Evolutionary conservation across 2,888 invertebrate species (phyloP).

Genomic region (Microctonus hyperodae): DNA sequence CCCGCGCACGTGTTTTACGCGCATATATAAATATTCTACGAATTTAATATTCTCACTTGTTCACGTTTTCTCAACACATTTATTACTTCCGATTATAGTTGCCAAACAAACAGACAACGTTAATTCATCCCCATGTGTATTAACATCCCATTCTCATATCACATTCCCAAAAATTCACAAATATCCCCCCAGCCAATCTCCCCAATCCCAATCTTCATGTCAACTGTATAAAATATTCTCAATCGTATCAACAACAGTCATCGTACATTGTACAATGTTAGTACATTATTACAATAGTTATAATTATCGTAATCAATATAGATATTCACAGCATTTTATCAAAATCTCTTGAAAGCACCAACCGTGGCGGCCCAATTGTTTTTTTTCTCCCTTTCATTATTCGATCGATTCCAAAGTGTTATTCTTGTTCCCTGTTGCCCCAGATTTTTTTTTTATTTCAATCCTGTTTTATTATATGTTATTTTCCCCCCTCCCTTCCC

Average conservation of each 20-base stretch:
- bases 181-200: slow-evolving; percentile 42
- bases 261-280: slow-evolving; percentile 62
- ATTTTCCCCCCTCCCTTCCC: neutral
- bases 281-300: slow-evolving; percentile 62
- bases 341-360: slow-evolving; percentile 62
- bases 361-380: slow-evolving; percentile 45
- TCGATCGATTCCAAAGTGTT: slow-evolving; percentile 8
- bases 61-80: neutral
- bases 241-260: slow-evolving; percentile 64
- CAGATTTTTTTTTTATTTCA: too few species aligned
- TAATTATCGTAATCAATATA: slow-evolving; percentile 62
- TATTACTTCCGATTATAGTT: neutral
- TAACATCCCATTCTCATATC: slow-evolving; percentile 15
- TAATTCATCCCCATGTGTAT: too few species aligned
- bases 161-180: slow-evolving; percentile 37
- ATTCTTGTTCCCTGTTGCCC: slow-evolving; percentile 7
- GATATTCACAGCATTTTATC: slow-evolving; percentile 64
- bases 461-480: too few species aligned
- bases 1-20: neutral
- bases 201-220: slow-evolving; percentile 47
- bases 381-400: slow-evolving; percentile 9
- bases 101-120: neutral
- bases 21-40: neutral
- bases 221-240: slow-evolving; percentile 64
- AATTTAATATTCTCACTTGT: neutral